These are phyloP conservation scores for Anthophora plumipes DNA, from an alignment of 2,888 invertebrate genomes.

Conservation along the genomic window DNA sequence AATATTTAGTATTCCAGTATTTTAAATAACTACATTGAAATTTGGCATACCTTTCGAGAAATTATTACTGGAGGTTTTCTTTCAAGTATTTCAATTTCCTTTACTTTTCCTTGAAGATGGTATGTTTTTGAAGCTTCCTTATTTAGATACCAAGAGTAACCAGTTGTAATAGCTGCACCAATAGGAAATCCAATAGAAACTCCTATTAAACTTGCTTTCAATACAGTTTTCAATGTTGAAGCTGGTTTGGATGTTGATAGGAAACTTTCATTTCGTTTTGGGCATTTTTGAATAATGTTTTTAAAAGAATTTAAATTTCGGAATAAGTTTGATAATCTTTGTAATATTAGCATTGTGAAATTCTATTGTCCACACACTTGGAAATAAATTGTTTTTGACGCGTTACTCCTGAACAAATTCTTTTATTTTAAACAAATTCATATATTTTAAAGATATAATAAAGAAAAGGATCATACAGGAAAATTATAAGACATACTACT, in stretches of 20 bases:
- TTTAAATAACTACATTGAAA: not conserved
- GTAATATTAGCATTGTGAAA: conserved; percentile 27
- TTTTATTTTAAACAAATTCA: conserved; percentile 12
- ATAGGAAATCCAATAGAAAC: conserved; percentile 86
- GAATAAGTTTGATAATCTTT: conserved; percentile 25
- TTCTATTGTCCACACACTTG: not conserved
- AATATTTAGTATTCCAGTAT: not conserved
- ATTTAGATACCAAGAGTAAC: conserved; percentile 85
- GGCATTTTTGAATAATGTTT: conserved; percentile 25
- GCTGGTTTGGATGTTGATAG: conserved; percentile 69
- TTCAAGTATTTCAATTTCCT: conserved; percentile 81
- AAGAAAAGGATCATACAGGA: not conserved
- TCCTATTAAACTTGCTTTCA: conserved; percentile 70
- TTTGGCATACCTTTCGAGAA: conserved; percentile 84
- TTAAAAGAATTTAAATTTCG: conserved; percentile 21
- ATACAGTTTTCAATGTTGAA: conserved; percentile 60
- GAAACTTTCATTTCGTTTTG: conserved; percentile 55
- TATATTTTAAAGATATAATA: not conserved
- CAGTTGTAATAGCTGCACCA: conserved; percentile 85
- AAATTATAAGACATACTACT: not conserved
- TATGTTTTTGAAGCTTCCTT: conserved; percentile 84
- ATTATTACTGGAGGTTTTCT: conserved; percentile 84
- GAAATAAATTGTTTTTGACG: not conserved
- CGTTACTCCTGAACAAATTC: not conserved
- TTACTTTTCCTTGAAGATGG: conserved; percentile 83